phyloP scores from a whole-genome alignment of 2,797 vertebrate species.

The Diplodus sargus region DNA sequence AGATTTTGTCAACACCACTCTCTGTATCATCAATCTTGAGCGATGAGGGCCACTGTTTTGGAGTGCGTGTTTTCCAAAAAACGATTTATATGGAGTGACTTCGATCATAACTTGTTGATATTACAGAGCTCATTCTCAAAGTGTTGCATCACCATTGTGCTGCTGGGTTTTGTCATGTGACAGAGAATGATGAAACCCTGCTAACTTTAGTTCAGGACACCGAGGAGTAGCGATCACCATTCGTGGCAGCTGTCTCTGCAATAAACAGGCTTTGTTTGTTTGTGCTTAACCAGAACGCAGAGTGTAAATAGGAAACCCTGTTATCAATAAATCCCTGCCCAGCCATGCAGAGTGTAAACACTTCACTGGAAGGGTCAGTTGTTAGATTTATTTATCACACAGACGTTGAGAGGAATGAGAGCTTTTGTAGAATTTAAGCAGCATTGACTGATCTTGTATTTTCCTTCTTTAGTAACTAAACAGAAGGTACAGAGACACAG shows the following conservation, averaged over 20 bases:
- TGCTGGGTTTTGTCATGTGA: neutral
- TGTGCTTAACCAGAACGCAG: neutral
- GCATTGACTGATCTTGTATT: neutral
- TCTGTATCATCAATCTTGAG: slow-evolving; percentile 6
- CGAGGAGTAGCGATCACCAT: neutral
- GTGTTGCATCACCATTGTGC: neutral
- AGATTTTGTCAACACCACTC: slow-evolving; percentile 16
- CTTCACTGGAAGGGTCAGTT: neutral
- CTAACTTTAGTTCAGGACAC: neutral
- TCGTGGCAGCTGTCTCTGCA: slow-evolving; percentile 17
- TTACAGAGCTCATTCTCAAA: slow-evolving; percentile 18
- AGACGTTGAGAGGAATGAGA: neutral
- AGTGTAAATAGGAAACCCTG: slow-evolving; percentile 48
- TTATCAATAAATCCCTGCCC: slow-evolving; percentile 24
- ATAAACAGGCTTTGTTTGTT: slow-evolving; percentile 53
- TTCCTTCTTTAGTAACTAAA: slow-evolving; percentile 24
- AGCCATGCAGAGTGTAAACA: slow-evolving; percentile 32
- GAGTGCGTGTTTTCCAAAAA: slow-evolving; percentile 25
- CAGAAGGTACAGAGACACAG: neutral
- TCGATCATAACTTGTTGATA: slow-evolving; percentile 30
- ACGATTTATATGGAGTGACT: slow-evolving; percentile 22
- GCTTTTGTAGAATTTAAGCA: neutral
- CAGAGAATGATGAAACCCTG: neutral
- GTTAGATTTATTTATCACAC: neutral
- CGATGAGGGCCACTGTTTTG: slow-evolving; percentile 50